phyloP scores from a whole-genome alignment of 2,888 invertebrate species.

The Orthosia gracilis region DNA sequence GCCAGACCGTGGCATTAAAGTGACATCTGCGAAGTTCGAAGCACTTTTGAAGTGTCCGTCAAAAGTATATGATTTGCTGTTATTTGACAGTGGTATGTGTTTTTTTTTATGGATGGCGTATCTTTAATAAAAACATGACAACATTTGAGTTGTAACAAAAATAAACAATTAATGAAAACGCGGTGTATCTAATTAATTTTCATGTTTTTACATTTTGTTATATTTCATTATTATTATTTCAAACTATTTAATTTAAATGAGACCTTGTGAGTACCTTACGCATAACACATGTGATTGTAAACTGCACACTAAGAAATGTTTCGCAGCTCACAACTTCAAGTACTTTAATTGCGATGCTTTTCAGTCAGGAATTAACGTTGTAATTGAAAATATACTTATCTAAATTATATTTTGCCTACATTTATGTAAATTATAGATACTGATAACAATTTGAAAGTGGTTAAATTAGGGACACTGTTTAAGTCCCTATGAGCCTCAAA shows the following conservation, averaged over 20 bases:
- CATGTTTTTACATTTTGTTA: not conserved
- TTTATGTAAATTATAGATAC: not conserved
- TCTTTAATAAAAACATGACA: not conserved
- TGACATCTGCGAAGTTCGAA: constrained; percentile 43
- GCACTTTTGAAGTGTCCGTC: constrained; percentile 52
- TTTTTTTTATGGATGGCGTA: not conserved
- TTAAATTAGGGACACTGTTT: constrained; percentile 5
- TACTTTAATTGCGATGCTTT: not conserved
- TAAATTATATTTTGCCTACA: not conserved
- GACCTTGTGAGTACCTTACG: not conserved
- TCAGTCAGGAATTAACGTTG: not conserved
- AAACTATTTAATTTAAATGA: not conserved
- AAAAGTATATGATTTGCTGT: constrained; percentile 9
- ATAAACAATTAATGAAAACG: not conserved
- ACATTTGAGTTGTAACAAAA: not conserved
- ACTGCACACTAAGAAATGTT: not conserved
- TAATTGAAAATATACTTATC: not conserved
- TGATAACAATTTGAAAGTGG: constrained; percentile 4
- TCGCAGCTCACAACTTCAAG: too few relatives aligned
- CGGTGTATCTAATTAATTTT: not conserved
- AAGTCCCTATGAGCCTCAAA: not conserved
- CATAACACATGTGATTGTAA: not conserved
- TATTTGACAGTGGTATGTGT: not conserved
- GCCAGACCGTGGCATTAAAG: constrained; percentile 35
- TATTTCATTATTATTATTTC: too few relatives aligned